Evolutionary conservation across 2,888 invertebrate species (phyloP).

Genomic region (Pammene aurita): DNA sequence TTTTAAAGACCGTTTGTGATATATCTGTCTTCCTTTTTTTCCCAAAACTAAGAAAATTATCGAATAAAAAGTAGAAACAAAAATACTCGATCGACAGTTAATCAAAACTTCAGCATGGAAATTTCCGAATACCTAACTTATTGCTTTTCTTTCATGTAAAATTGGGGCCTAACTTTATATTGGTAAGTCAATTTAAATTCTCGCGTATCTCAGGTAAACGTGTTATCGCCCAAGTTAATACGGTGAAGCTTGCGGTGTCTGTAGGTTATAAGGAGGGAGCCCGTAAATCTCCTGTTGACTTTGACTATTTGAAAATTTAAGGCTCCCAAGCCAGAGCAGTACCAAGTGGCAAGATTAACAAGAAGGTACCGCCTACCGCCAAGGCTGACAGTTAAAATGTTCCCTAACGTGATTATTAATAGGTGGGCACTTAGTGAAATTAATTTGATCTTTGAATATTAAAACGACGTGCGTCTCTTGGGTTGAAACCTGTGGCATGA

Average conservation of each 20-base stretch:
- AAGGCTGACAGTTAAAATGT: constrained; percentile 23
- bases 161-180: constrained; percentile 26
- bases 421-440: constrained; percentile 30
- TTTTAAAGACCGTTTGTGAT: too few species aligned
- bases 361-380: constrained; percentile 22
- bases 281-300: constrained; percentile 30
- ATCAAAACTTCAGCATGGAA: constrained; percentile 24
- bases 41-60: too few species aligned
- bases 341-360: constrained; percentile 15
- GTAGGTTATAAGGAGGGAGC: constrained; percentile 6
- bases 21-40: too few species aligned
- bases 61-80: not conserved
- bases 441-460: constrained; percentile 29
- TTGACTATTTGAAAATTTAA: constrained; percentile 36
- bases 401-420: constrained; percentile 21
- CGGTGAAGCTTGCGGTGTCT: constrained; percentile 11
- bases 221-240: constrained; percentile 33
- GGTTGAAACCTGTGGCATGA: constrained; percentile 3
- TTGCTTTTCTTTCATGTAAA: constrained; percentile 18
- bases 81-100: constrained; percentile 7
- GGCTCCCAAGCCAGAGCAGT: not conserved
- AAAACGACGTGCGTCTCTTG: constrained; percentile 29
- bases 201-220: constrained; percentile 14
- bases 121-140: not conserved
- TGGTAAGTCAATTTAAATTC: constrained; percentile 31